These are phyloP conservation scores for Chionomys nivalis DNA, from an alignment of 2,113 vertebrate species.

Conservation along the genomic window DNA sequence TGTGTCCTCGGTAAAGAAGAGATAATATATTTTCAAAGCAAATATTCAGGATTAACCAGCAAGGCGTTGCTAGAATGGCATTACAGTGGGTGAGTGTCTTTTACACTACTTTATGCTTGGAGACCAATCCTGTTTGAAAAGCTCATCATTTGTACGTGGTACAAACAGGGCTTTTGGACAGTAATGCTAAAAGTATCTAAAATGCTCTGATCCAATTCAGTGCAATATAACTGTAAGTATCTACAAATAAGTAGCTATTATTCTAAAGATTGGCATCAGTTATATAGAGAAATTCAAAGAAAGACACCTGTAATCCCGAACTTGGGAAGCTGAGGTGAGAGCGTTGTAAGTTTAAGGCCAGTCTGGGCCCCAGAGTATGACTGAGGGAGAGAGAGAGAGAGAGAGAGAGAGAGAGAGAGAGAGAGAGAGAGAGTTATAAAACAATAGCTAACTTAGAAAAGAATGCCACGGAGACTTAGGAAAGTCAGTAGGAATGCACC, in stretches of 20 bases:
- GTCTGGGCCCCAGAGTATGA: neutral
- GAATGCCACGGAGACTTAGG: neutral
- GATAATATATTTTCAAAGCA: neutral
- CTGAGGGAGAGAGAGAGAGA: neutral
- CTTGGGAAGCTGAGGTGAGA: neutral
- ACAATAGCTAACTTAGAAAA: neutral
- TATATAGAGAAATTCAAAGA: neutral
- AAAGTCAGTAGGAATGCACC: neutral
- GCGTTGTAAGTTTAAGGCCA: neutral
- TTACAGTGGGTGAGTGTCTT: neutral
- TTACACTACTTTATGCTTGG: neutral
- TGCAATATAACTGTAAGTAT: neutral
- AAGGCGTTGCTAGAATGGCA: neutral
- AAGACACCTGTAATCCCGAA: neutral
- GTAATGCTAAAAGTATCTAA: neutral
- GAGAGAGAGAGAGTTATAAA: neutral
- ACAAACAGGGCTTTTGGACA: neutral
- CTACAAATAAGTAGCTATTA: neutral
- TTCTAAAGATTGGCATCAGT: neutral
- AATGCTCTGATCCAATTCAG: neutral
- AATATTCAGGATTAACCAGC: neutral
- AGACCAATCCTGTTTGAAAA: neutral
- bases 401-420: neutral
- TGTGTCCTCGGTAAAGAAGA: neutral
- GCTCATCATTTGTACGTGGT: neutral